Base-by-base conservation (phyloP, 2,797 vertebrate species). In the Betta splendens region DNA sequence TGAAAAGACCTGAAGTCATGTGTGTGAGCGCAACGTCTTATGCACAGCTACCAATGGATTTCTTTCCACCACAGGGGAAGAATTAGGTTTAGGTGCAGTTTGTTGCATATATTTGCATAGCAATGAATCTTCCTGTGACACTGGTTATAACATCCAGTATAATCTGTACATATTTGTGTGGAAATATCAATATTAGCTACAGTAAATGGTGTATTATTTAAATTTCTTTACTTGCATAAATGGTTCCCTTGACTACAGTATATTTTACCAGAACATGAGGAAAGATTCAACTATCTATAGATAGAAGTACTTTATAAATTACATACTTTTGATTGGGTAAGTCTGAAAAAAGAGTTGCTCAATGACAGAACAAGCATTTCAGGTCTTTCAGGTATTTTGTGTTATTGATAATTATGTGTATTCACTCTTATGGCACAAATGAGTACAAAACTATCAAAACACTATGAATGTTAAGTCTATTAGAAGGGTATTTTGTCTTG, bases 71-170 rank as follows among this genome's bases (percentile, higher is more conserved):
- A 38, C 36, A 47, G 47, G 45, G 18, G 59, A 58, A 55, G 63
- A 15, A 58, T 64, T 29, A 26, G 32, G 72, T 65, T 61, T 61
- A 3, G 25, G 10, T 47, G 60, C 7, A 40, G 29, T 8, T 49
- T 39, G 50, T 49, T 61, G 75, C 57, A 75, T 67, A 44, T 17
- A 67, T 69, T 55, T 75, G 33, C 68, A 80, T 64, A 21, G 15
- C 64, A 56, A 76, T 64, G 21, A 62, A 2, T 16, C 9, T 33
- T 25, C 20, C 18, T 44, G 8, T 51, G 49, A 53, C 31, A 37
- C 21, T 18, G 2, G 9, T n/a, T n/a, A n/a, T n/a, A 52, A 46
- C 51, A 15, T 42, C 33, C 37, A 47, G 22, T 36, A 46, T 64
- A 47, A 38, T 37, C 12, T 47, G 17, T 26, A 13, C 11, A 29